Evolutionary conservation across 2,113 vertebrate species (phyloP), one percentile per base, ranked within the genome.

Genomic region (Chloroceryle aenea): DNA sequence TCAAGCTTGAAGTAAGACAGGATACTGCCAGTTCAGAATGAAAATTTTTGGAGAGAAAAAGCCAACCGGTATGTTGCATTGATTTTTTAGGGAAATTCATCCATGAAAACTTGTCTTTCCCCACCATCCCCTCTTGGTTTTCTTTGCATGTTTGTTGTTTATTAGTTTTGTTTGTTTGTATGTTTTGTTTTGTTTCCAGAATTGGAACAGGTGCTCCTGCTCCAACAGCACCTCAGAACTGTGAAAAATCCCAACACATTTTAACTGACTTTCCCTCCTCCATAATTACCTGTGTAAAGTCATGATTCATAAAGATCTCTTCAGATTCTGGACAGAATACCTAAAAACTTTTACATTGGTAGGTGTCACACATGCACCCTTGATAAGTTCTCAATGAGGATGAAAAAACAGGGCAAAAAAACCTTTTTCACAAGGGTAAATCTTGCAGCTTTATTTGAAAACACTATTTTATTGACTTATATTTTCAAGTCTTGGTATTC

Each of bases 401-500:
- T 52, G 50, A 50, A 52, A 52, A 52, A 52, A 52, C 25, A 14
- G 50, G 50, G 12, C 26, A 26, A 52, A 22, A 22, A 52, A 52
- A 52, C 50, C 50, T 67, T 94, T 89, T 9, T 50, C 23, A 90
- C 16, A 68, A 85, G n/a, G 8, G 38, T 89, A 93, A 81, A 85
- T 78, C 34, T 87, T 93, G 18, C 26, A 77, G 64, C 56, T 79
- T 87, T 72, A 4, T 5, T 82, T 89, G 86, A 93, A 82, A 94
- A 27, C 17, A 91, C 62, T 64, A 34, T 48, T 94, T n/a, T 58
- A 87, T 36, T 89, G 40, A 81, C 61, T 96, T 78, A 47, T 19
- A 80, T 89, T 97, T 97, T 95, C 76, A 84, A 74, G 47, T 92
- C 38, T 55, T 45, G 12, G 86, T 32, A 85, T 79, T 52, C 5